These are phyloP conservation scores for Polyodon spathula DNA, from an alignment of 2,113 vertebrate genomes.

Conservation along the genomic window DNA sequence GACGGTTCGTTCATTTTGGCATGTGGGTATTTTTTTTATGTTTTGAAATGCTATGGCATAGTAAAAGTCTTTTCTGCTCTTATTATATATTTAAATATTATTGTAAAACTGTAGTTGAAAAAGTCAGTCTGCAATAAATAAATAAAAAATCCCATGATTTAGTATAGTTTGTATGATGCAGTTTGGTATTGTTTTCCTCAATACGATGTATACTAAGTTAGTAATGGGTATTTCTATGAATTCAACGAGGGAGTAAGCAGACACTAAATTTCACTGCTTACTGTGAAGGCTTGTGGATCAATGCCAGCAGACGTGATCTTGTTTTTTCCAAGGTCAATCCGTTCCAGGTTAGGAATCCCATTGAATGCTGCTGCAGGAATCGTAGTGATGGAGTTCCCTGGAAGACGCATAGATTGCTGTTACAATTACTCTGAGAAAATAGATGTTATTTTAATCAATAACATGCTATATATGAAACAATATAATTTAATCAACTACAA, in stretches of 20 bases:
- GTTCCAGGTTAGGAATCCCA: slow-evolving; percentile 84
- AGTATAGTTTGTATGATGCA: no score
- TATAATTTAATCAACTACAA: no score
- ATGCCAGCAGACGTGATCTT: slow-evolving; percentile 68
- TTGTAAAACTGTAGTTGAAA: no score
- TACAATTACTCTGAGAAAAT: neutral
- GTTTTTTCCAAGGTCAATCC: slow-evolving; percentile 89
- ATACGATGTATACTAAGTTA: neutral
- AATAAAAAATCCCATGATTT: no score
- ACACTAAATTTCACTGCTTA: slow-evolving; percentile 41
- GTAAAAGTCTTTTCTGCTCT: no score
- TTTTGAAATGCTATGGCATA: no score
- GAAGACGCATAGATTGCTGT: no score
- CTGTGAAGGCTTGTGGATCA: slow-evolving; percentile 69
- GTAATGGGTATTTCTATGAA: neutral
- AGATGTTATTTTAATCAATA: neutral
- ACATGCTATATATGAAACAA: neutral
- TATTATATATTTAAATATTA: no score
- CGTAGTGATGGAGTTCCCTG: slow-evolving; percentile 77
- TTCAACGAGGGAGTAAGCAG: neutral
- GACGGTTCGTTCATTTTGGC: no score
- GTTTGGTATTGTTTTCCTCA: no score
- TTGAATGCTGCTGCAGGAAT: slow-evolving; percentile 83
- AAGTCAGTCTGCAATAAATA: no score
- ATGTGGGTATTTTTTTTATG: no score